A percentile compares a stretch with the other conserved stretches of the same genome.
Evolutionary conservation across 1,140 invertebrate species (phyloP).

Genomic region (Penaeus indicus): DNA sequence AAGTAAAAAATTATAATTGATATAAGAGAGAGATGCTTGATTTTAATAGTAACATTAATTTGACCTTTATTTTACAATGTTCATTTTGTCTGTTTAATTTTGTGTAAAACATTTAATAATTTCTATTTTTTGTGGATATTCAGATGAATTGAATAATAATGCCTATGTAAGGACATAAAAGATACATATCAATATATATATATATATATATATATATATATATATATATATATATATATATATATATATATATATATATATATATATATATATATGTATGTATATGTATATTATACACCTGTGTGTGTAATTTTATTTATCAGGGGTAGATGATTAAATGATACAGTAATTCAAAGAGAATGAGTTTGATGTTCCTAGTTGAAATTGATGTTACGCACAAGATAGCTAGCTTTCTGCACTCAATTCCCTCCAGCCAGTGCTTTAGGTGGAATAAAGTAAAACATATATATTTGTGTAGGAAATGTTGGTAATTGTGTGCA

Average conservation of each 20-base stretch:
- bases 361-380: constrained; percentile 14
- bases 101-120: too few relatives aligned
- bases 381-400: constrained; percentile 4
- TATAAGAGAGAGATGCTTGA: too few relatives aligned
- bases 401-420: constrained; percentile 24
- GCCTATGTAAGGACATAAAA: not conserved
- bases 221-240: constrained; percentile 45
- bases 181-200: not conserved
- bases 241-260: constrained; percentile 46
- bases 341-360: not conserved
- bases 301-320: not conserved
- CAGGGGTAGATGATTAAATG: too few relatives aligned
- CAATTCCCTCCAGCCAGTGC: constrained; percentile 21
- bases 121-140: too few relatives aligned
- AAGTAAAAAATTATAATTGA: too few relatives aligned
- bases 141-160: not conserved
- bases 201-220: too few relatives aligned
- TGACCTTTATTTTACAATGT: too few relatives aligned
- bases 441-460: not conserved
- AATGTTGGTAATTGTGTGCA: too few relatives aligned
- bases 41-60: too few relatives aligned
- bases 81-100: too few relatives aligned
- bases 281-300: too few relatives aligned
- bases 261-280: constrained; percentile 32
- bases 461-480: not conserved